Percentiles rank a stretch among this genome's conserved stretches.
Conservation (phyloP, 2,888 invertebrate genomes). For the Orthosia gracilis region DNA sequence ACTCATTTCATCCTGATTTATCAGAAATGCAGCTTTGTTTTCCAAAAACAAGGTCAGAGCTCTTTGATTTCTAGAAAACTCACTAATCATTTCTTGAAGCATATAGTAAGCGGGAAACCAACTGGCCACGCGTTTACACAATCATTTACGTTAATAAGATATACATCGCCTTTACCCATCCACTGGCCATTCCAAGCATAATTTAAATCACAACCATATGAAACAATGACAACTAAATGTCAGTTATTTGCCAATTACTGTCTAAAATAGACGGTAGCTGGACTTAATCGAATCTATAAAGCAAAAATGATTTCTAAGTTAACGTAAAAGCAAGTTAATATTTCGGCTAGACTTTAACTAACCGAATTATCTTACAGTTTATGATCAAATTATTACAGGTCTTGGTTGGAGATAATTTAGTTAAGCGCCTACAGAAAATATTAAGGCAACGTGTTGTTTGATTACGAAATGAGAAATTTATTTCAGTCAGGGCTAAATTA, state of each 20-base stretch:
- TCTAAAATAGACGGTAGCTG: conserved; percentile 9
- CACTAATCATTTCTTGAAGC: not conserved
- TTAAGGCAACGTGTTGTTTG: conserved; percentile 11
- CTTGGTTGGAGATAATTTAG: not conserved
- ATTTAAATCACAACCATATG: conserved; percentile 9
- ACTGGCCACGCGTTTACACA: no score
- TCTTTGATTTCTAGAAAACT: not conserved
- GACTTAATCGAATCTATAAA: conserved; percentile 26
- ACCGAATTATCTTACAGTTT: conserved; percentile 20
- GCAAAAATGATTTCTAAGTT: conserved; percentile 23
- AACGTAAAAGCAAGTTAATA: conserved; percentile 9
- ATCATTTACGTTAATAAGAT: not conserved
- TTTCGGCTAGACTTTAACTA: not conserved
- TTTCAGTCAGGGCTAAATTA: not conserved
- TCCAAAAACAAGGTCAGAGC: not conserved
- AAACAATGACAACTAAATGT: not conserved
- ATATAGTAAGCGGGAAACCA: no score
- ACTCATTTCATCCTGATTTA: no score
- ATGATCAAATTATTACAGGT: conserved; percentile 10
- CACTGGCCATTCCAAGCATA: not conserved
- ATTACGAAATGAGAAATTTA: not conserved
- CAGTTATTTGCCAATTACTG: conserved; percentile 26
- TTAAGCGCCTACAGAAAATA: conserved; percentile 28
- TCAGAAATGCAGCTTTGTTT: not conserved
- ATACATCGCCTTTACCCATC: not conserved